Evolutionary conservation across 35 echinoderm and acorn worm genomes (phyloP).

Genomic region (Lytechinus pictus): DNA sequence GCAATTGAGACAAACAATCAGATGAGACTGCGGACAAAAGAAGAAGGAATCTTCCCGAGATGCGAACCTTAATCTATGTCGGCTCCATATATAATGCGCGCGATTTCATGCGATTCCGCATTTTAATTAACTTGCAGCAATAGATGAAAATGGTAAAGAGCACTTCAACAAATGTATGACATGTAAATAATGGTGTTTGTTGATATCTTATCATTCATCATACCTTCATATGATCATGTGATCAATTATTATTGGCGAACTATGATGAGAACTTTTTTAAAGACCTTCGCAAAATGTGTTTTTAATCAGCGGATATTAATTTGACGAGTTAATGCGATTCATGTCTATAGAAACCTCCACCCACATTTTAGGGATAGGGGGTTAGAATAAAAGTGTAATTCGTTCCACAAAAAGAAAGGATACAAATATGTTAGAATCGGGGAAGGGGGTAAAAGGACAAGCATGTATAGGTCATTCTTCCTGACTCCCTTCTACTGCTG

Average conservation of each 20-base stretch:
- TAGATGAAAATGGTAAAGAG: neutral
- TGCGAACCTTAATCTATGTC: neutral
- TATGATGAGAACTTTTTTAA: too few species aligned
- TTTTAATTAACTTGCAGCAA: neutral
- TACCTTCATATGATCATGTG: too few species aligned
- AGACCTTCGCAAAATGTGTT: too few species aligned
- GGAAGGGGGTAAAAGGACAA: neutral
- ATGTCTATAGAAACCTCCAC: too few species aligned
- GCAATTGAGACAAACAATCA: constrained; percentile 18
- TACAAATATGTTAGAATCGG: neutral
- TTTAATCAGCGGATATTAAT: too few species aligned
- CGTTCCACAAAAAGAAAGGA: neutral
- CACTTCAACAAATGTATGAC: neutral
- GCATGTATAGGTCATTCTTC: neutral
- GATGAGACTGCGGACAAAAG: neutral
- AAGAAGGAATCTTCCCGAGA: neutral
- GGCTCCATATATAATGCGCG: neutral
- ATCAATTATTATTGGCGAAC: too few species aligned
- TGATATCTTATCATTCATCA: too few species aligned
- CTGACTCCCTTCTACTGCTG: neutral
- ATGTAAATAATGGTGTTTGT: neutral
- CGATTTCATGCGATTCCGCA: neutral
- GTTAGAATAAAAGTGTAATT: neutral
- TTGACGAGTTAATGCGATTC: too few species aligned
- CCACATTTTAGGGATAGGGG: too few species aligned